A percentile compares a stretch with the other conserved stretches of the same genome.
Evolutionary conservation across 2,797 vertebrate species (phyloP).

Genomic region (Delichon dasypus): DNA sequence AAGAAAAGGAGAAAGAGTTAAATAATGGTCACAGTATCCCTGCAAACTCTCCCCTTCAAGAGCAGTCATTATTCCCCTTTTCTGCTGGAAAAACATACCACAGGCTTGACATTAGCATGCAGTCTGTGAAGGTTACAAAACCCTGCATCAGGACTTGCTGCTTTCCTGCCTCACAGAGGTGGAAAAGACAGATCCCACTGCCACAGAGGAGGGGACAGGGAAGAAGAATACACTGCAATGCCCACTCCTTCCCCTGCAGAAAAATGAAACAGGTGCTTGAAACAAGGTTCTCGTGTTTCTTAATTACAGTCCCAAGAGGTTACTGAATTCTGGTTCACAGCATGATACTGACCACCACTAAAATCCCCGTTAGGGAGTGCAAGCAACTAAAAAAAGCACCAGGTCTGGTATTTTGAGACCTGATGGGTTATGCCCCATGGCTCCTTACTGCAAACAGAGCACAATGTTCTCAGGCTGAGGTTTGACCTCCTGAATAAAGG

Average conservation of each 20-base stretch:
- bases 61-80: not conserved
- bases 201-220: not conserved
- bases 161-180: not conserved
- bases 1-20: not conserved
- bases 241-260: not conserved
- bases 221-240: not conserved
- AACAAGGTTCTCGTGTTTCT: not conserved
- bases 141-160: not conserved
- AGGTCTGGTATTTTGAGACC: not conserved
- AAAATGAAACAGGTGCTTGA: not conserved
- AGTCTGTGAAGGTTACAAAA: not conserved
- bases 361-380: not conserved
- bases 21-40: not conserved
- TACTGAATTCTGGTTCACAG: not conserved
- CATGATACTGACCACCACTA: not conserved
- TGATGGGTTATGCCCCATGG: not conserved
- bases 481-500: not conserved
- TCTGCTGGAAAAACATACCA: not conserved
- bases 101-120: not conserved
- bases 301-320: not conserved
- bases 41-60: not conserved
- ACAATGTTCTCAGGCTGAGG: not conserved
- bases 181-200: not conserved
- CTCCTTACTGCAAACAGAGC: not conserved
- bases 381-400: not conserved